These are phyloP conservation scores for Musca domestica DNA, from an alignment of 1,140 invertebrate species.

Conservation along the genomic window DNA sequence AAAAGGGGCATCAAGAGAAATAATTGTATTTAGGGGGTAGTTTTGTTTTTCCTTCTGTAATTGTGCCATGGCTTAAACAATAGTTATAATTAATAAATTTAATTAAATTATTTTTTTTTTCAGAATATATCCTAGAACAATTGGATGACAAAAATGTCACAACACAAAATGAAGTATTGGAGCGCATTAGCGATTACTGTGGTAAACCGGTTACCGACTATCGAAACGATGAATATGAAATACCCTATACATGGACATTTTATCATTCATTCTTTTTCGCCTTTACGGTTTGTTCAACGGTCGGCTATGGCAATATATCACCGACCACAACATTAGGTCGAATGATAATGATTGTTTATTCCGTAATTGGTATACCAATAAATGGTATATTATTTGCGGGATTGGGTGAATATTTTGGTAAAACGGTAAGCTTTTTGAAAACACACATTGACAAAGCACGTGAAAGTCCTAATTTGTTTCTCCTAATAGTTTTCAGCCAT, in stretches of 20 bases:
- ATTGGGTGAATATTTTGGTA: slow-evolving; percentile 78
- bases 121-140: slow-evolving; percentile 63
- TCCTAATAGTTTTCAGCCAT: slow-evolving; percentile 66
- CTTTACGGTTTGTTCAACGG: slow-evolving; percentile 91
- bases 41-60: too few relatives aligned
- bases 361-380: slow-evolving; percentile 90
- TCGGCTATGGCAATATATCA: slow-evolving; percentile 86
- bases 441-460: too few relatives aligned
- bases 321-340: slow-evolving; percentile 80
- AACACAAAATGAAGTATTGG: slow-evolving; percentile 62
- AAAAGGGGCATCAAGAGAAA: too few relatives aligned
- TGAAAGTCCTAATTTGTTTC: background rate
- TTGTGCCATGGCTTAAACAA: too few relatives aligned
- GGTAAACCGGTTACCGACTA: slow-evolving; percentile 66
- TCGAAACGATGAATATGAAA: slow-evolving; percentile 59
- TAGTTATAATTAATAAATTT: too few relatives aligned
- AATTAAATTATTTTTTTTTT: slow-evolving; percentile 43
- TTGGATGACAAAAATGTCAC: slow-evolving; percentile 59
- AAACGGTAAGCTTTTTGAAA: slow-evolving; percentile 57
- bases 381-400: slow-evolving; percentile 82
- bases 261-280: slow-evolving; percentile 94
- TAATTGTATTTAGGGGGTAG: too few relatives aligned
- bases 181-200: slow-evolving; percentile 66
- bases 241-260: slow-evolving; percentile 76
- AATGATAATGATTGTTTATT: slow-evolving; percentile 90